Evolutionary conservation across 1,140 invertebrate species (phyloP), one percentile per base, ranked within the genome.

Genomic region (Thalassaphorura encarpata): DNA sequence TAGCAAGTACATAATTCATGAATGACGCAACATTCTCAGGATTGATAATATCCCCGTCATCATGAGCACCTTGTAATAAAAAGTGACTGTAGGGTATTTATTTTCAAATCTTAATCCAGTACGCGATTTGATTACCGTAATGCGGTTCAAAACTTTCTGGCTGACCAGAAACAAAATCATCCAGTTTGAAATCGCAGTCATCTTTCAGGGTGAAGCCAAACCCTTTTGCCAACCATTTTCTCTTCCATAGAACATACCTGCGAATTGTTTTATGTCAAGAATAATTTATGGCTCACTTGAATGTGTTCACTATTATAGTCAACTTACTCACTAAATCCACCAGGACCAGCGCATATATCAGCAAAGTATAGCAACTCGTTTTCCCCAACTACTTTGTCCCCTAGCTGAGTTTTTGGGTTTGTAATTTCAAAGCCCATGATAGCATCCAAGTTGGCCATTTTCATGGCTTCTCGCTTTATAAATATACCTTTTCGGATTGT

Each of bases 361-460:
- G 93, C 93, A 77, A 98, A 99, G 69, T 94, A 97, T n/a, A 85
- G 72, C 15, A 79, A 15, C 5, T 58, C 56, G 15, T 5, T 4
- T 53, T 54, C 6, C 36, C 11, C 11, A n/a, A 36, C 3, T 58
- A 11, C 1, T 26, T n/a, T n/a, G 31, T 2, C 1, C 45, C 46
- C 40, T 3, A 41, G 29, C 16, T 24, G 31, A n/a, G 48, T 57
- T 62, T 78, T 78, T 16, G 91, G 87, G 31, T 82, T 73, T 1
- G 92, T 95, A 66, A 99, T 95, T 80, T 94, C 91, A 68, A 85
- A 92, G 67, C 91, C 80, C 69, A 88, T 88, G 33, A 87, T 81
- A 45, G 81, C 82, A 76, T 99, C 94, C 63, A 99, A 87, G 67
- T 98, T 97, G 1, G 95, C 95, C 89, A 97, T 97, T 76, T 99